Evolutionary conservation across 2,888 invertebrate species (phyloP).

Genomic region (Macaria liturata): DNA sequence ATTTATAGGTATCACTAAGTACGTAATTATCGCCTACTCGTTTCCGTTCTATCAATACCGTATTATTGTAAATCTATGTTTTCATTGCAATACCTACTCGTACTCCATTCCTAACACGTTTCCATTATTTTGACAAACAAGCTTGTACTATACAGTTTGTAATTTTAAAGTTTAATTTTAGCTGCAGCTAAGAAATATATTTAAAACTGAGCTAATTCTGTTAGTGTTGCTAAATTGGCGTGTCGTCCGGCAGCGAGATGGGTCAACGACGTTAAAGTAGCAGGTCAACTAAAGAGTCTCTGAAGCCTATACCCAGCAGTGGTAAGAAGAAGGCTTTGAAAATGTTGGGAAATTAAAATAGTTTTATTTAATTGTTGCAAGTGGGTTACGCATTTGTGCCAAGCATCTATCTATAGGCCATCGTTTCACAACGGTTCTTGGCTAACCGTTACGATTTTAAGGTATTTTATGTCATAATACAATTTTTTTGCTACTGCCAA

Average conservation of each 20-base stretch:
- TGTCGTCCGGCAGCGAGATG: no score
- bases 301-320: no score
- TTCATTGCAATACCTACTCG: no score
- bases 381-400: conserved; percentile 8
- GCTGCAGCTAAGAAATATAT: neutral
- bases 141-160: no score
- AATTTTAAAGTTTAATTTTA: neutral
- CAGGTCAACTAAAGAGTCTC: no score
- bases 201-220: conserved; percentile 20
- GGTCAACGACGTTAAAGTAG: no score
- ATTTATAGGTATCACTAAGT: no score
- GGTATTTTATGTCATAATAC: conserved; percentile 3
- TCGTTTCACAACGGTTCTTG: conserved; percentile 1
- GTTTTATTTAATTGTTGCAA: neutral
- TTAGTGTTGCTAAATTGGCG: conserved; percentile 20
- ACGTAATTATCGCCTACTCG: no score
- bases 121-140: no score
- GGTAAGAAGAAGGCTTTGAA: neutral
- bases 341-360: conserved; percentile 12
- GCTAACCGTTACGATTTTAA: neutral
- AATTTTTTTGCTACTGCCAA: neutral
- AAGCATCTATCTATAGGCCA: neutral
- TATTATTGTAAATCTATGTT: no score
- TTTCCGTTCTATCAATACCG: no score
- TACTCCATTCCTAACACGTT: no score